Conservation (phyloP, 2,888 invertebrate species). For the Ichneumoninae sp. region DNA sequence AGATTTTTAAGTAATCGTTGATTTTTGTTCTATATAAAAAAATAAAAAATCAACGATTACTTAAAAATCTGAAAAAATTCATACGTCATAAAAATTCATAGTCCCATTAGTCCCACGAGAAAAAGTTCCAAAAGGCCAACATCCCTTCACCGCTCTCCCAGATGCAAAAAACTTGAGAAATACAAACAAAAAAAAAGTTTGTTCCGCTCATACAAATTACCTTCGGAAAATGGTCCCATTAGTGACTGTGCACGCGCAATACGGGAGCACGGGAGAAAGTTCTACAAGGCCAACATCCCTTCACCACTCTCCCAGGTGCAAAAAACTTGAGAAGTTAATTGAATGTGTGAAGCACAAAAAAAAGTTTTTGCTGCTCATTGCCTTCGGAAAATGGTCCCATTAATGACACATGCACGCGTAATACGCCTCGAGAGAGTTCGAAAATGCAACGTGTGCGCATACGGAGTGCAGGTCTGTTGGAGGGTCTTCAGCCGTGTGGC, state of each 20-base stretch:
- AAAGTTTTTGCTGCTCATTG: neutral
- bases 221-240: neutral
- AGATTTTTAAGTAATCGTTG: too few relatives aligned
- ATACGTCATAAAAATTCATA: too few relatives aligned
- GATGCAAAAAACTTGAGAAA: too few relatives aligned
- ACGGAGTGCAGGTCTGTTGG: neutral
- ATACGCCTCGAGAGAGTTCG: neutral
- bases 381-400: neutral
- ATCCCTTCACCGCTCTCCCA: too few relatives aligned
- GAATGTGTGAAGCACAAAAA: too few relatives aligned
- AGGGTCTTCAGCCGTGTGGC: conserved; percentile 6
- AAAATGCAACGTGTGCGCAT: neutral
- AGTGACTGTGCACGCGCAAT: neutral
- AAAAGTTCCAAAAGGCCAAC: conserved; percentile 5
- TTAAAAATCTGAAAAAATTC: too few relatives aligned
- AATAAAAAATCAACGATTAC: too few relatives aligned
- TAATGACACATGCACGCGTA: neutral
- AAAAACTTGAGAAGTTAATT: too few relatives aligned
- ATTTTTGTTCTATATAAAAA: too few relatives aligned
- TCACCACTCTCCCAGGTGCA: too few relatives aligned
- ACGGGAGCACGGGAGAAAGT: neutral
- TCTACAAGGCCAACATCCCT: neutral
- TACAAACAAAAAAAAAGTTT: neutral
- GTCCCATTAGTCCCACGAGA: too few relatives aligned
- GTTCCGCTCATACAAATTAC: too few relatives aligned